Conservation (phyloP, 2,797 vertebrate species). For the Oreochromis grahami region DNA sequence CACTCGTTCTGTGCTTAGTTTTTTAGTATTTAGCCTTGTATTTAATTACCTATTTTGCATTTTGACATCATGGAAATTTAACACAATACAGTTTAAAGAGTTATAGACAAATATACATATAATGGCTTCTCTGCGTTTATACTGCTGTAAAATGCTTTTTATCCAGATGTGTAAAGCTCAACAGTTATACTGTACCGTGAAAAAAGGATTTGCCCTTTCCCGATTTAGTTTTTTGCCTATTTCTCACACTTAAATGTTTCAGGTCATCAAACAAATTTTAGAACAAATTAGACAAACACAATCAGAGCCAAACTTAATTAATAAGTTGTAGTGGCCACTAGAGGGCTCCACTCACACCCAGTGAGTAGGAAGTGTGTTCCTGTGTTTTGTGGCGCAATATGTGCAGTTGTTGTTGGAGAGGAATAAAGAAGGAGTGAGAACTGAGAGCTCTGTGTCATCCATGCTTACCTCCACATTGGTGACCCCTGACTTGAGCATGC, state of each 20-base stretch:
- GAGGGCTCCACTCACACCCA: too few species aligned
- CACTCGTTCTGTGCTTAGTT: background rate
- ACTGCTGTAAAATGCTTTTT: background rate
- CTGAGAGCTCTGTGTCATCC: too few species aligned
- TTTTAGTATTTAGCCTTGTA: background rate
- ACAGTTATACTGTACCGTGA: background rate
- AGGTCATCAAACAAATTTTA: background rate
- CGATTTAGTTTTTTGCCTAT: background rate
- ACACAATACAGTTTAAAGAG: background rate
- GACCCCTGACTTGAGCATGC: too few species aligned
- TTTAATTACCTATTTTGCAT: background rate
- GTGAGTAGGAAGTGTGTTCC: too few species aligned
- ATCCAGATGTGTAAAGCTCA: background rate
- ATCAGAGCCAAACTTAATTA: background rate
- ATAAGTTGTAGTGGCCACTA: background rate
- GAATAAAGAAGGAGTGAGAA: too few species aligned
- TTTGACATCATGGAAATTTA: background rate
- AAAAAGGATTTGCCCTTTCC: background rate
- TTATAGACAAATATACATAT: background rate
- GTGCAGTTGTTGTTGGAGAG: too few species aligned
- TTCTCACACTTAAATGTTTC: background rate
- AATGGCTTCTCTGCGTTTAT: background rate
- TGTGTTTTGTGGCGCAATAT: too few species aligned
- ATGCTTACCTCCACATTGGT: too few species aligned
- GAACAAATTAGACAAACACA: background rate